A percentile compares a stretch with the other conserved stretches of the same genome.
Conservation (phyloP, 2,113 vertebrate species). For the Apus apus region DNA sequence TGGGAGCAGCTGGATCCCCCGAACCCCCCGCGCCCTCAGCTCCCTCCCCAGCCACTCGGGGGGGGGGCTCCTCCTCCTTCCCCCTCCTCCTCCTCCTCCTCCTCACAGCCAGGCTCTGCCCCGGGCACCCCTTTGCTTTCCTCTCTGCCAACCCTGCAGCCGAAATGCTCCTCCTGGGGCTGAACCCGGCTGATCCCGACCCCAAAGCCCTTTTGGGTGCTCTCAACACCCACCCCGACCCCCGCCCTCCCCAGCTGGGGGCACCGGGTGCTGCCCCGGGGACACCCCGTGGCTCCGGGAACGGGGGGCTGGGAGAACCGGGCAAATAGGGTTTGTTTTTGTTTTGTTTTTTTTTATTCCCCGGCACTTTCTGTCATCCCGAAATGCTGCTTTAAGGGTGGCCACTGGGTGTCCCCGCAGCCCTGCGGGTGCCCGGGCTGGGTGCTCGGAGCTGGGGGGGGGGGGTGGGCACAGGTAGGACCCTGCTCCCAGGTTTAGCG, state of each 20-base stretch:
- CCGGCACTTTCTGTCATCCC: neutral
- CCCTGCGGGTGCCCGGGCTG: accelerated
- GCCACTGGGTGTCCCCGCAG: neutral
- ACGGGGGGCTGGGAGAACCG: accelerated
- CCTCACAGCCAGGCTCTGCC: neutral
- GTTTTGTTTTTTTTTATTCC: too few species aligned
- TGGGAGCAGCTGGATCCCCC: neutral
- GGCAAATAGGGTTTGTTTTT: too few species aligned
- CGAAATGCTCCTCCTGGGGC: neutral
- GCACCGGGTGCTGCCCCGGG: neutral
- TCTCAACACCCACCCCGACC: neutral
- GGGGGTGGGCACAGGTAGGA: neutral
- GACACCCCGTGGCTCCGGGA: accelerated
- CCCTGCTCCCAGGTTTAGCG: neutral
- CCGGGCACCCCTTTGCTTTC: neutral
- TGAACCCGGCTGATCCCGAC: neutral
- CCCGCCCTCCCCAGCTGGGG: neutral
- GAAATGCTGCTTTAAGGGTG: neutral
- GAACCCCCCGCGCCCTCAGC: accelerated
- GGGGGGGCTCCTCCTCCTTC: too few species aligned
- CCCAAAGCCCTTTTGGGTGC: neutral
- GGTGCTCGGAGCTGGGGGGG: neutral
- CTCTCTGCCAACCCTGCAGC: neutral
- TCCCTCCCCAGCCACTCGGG: neutral
- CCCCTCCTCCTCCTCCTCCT: neutral